Evolutionary conservation across 2,797 vertebrate species (phyloP), one percentile per base, ranked within the genome.

Genomic region (Lepidocolaptes lacrymiger): DNA sequence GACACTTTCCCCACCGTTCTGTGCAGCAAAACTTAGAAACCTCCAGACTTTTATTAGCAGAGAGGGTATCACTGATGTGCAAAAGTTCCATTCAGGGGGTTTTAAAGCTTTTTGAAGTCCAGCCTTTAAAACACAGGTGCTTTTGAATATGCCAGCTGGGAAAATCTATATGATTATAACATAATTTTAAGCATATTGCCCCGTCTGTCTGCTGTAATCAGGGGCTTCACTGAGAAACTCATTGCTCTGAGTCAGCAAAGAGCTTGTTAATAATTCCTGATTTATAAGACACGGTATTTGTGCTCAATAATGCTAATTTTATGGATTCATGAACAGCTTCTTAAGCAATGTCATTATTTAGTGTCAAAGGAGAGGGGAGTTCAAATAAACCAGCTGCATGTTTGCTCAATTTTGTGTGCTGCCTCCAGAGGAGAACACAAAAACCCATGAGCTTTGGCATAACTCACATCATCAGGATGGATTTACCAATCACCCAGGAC

Each of bases 221-320:
- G 9, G 11, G 34, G 11, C 21, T 80, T 77, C 85, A 37, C 44
- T 83, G 68, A 83, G 72, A 37, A 80, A 15, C n/a, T 83, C 75
- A 37, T 66, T 46, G 21, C 80, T 55, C 32, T 77, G 44, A 39
- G 48, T 48, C 80, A 81, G 34, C 61, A 44, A 76, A 69, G 34
- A 58, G 21, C 41, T 61, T 54, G 6, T 91, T 91, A 91, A 91
- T 64, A 91, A 91, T 76, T 66, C 64, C 79, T 79, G 55, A 79
- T 52, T 91, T 75, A 81, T 56, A 67, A 74, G 39, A 41, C 58
- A 80, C 12, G 46, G 14, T 37, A 76, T 78, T 94, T 94, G 4
- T 84, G 88, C 64, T 88, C 67, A 92, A 66, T 92, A 93, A 75
- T 88, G 86, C 5, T 76, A 88, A 89, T 76, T 75, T 86, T 62